These are phyloP conservation scores for Mimas tiliae DNA, from an alignment of 2,888 invertebrate genomes.

Conservation along the genomic window DNA sequence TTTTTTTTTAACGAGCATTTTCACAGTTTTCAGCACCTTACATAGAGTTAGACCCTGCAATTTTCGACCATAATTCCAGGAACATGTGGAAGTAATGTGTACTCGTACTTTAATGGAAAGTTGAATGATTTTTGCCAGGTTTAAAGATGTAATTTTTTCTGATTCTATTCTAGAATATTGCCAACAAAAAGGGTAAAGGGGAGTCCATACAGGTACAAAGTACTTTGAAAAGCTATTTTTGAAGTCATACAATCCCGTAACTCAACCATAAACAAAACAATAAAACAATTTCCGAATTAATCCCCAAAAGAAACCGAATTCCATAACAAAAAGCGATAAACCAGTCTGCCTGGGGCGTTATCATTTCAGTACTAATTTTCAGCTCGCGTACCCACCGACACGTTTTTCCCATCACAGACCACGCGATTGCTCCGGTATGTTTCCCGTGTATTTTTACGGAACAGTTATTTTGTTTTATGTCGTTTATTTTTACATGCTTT, in stretches of 20 bases:
- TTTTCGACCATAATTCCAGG: slow-evolving; percentile 3
- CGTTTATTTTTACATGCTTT: slow-evolving; percentile 18
- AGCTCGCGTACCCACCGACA: slow-evolving; percentile 15
- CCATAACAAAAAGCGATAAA: not conserved
- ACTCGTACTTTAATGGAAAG: not conserved
- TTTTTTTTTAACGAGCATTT: slow-evolving; percentile 41
- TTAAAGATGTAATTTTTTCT: no score
- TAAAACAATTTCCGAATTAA: not conserved
- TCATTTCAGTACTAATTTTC: slow-evolving; percentile 19
- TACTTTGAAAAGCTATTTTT: no score
- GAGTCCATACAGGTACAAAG: no score
- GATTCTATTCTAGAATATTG: no score
- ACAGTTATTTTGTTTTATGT: not conserved
- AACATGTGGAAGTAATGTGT: not conserved
- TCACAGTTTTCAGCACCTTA: slow-evolving; percentile 31
- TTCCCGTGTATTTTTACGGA: not conserved
- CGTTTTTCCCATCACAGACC: slow-evolving; percentile 20
- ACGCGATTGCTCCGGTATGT: not conserved
- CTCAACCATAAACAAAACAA: not conserved
- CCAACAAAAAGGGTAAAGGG: no score
- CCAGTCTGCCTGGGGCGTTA: not conserved
- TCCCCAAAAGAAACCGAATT: not conserved
- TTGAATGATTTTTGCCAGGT: no score
- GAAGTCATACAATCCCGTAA: no score
- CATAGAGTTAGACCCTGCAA: not conserved